Evolutionary conservation across 2,888 invertebrate species (phyloP).

Genomic region (Tenthredo notha): DNA sequence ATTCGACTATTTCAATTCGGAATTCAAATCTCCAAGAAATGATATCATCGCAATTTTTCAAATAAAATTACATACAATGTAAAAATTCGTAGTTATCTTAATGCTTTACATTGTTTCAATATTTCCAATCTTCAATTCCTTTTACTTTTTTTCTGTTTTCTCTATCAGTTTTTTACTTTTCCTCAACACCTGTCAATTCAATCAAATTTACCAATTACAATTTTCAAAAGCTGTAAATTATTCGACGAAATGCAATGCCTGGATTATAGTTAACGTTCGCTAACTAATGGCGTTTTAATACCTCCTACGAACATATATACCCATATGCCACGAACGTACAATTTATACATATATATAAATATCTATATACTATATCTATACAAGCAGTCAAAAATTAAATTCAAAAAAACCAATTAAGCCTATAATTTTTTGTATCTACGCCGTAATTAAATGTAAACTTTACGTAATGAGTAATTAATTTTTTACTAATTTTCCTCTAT

Average conservation of each 20-base stretch:
- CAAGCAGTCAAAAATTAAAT: neutral
- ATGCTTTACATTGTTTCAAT: no score
- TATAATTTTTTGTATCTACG: neutral
- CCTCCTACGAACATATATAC: neutral
- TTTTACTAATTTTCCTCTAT: neutral
- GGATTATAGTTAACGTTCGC: conserved; percentile 44
- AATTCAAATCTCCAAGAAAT: neutral
- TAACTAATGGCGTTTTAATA: conserved; percentile 46
- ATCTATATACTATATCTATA: neutral
- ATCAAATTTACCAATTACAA: conserved; percentile 9
- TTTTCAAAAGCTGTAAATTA: conserved; percentile 33
- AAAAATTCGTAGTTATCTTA: neutral
- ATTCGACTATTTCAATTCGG: neutral
- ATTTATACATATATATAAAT: neutral
- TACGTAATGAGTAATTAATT: neutral
- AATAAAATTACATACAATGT: neutral
- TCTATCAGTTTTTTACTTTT: neutral
- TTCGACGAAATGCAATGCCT: conserved; percentile 38
- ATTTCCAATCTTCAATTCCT: neutral
- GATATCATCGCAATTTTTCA: neutral
- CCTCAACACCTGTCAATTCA: neutral
- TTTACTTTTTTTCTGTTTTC: no score
- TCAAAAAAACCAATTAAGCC: neutral
- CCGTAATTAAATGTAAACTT: neutral
- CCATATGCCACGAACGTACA: neutral